Conservation (phyloP, 2,888 invertebrate species). For the Phengaris alcon region DNA sequence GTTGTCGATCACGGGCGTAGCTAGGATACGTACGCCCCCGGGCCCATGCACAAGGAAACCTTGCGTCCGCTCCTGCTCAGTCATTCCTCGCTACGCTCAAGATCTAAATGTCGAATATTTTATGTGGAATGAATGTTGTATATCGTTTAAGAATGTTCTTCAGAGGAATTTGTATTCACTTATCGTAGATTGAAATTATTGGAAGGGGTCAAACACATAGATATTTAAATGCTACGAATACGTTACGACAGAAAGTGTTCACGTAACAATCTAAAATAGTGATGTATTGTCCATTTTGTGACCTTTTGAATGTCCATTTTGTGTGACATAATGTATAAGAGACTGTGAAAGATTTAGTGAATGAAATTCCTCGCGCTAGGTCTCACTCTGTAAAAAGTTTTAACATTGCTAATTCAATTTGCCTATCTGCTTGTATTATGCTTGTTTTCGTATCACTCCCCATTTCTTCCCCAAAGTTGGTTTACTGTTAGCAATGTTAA, state of each 20-base stretch:
- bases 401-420: constrained; percentile 65
- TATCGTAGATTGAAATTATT: constrained; percentile 57
- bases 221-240: neutral
- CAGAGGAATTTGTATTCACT: constrained; percentile 60
- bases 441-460: constrained; percentile 43
- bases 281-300: neutral
- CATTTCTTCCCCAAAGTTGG: constrained; percentile 73
- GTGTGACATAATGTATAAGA: too few species aligned
- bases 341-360: neutral
- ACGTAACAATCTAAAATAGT: neutral
- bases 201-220: neutral
- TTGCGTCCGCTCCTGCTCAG: neutral
- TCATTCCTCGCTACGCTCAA: neutral
- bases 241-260: neutral
- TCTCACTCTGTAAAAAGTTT: constrained; percentile 53
- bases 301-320: neutral
- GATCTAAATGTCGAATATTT: constrained; percentile 65
- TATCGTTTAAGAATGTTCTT: constrained; percentile 66
- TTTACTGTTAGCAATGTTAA: constrained; percentile 69
- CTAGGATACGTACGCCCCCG: neutral
- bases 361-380: constrained; percentile 22
- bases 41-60: neutral
- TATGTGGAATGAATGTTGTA: constrained; percentile 78
- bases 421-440: constrained; percentile 43
- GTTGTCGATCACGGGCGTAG: constrained; percentile 34